A percentile compares a stretch with the other conserved stretches of the same genome.
Evolutionary conservation across 1,140 invertebrate species (phyloP).

Genomic region (Hylyphantes graminicola): DNA sequence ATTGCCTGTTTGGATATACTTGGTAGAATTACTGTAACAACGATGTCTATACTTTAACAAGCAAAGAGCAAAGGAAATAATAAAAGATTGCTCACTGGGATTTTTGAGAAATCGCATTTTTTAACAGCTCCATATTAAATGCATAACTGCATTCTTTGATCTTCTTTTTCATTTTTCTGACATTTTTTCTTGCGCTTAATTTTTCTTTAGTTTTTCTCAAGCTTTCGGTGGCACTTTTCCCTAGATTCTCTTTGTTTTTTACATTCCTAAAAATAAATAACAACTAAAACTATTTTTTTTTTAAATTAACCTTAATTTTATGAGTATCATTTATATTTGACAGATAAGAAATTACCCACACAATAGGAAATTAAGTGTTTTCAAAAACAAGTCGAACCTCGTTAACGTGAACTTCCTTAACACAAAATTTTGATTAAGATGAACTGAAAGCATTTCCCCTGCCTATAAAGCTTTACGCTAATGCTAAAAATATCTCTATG

Average conservation of each 20-base stretch:
- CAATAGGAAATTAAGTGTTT: no score
- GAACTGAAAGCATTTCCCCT: no score
- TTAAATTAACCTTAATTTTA: not conserved
- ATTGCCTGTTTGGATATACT: no score
- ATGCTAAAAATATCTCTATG: no score
- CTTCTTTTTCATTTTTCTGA: constrained; percentile 5
- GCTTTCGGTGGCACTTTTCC: not conserved
- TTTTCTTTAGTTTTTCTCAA: constrained; percentile 11
- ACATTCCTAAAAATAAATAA: constrained; percentile 27
- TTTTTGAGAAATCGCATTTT: not conserved
- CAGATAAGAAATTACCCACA: not conserved
- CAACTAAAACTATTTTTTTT: not conserved
- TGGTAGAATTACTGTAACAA: not conserved
- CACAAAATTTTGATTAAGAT: no score
- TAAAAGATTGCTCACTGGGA: not conserved
- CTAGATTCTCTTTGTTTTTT: constrained; percentile 42
- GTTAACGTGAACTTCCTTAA: no score
- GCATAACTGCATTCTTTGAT: not conserved
- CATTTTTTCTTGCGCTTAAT: constrained; percentile 5
- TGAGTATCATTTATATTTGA: not conserved
- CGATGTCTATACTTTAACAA: not conserved
- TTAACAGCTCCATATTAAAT: constrained; percentile 14
- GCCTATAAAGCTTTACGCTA: no score
- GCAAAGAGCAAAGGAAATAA: not conserved
- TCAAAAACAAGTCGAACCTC: no score